Evolutionary conservation across 1,140 invertebrate species (phyloP).

Genomic region (Atta texana): DNA sequence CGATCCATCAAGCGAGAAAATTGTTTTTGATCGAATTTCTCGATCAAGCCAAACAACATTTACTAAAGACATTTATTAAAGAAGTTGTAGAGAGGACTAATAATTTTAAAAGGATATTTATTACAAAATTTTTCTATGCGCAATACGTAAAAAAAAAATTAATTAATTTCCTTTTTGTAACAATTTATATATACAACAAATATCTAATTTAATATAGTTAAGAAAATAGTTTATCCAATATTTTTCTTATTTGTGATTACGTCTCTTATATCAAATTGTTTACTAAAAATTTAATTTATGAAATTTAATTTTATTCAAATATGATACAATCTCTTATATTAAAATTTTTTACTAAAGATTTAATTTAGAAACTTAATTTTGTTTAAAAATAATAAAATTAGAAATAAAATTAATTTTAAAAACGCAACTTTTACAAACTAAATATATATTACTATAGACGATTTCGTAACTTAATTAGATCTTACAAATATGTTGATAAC

Average conservation of each 20-base stretch:
- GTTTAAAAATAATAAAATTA: background rate
- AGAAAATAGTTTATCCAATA: background rate
- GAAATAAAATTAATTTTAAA: background rate
- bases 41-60: background rate
- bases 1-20: background rate
- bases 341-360: too few relatives aligned
- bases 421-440: background rate
- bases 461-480: conserved; percentile 25
- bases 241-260: background rate
- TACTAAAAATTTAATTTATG: conserved; percentile 2
- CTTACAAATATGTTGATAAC: background rate
- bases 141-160: background rate
- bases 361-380: too few relatives aligned
- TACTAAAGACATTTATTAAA: background rate
- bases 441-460: background rate
- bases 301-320: background rate
- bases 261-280: conserved; percentile 4
- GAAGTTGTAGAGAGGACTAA: too few relatives aligned
- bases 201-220: background rate
- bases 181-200: background rate
- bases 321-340: too few relatives aligned
- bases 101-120: background rate
- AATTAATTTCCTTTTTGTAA: background rate
- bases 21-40: background rate
- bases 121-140: background rate